Evolutionary conservation across 2,797 vertebrate species (phyloP).

Genomic region (Leptatherina wallacei): DNA sequence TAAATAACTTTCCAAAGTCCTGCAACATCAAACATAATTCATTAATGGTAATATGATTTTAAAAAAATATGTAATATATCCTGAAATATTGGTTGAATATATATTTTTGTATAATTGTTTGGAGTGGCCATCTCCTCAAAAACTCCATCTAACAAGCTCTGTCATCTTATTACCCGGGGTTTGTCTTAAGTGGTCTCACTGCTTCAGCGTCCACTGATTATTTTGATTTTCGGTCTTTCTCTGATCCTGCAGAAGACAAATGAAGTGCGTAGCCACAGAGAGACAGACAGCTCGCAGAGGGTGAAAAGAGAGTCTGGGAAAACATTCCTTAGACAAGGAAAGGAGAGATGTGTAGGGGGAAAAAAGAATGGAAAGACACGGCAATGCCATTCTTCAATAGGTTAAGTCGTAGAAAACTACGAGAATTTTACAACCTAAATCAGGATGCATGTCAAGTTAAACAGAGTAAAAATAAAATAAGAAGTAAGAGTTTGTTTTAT

Average conservation of each 20-base stretch:
- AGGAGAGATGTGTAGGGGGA: conserved; percentile 32
- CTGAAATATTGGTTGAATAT: conserved; percentile 9
- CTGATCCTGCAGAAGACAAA: conserved; percentile 81
- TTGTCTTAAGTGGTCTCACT: conserved; percentile 50
- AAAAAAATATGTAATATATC: conserved; percentile 5
- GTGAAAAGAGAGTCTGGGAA: conserved; percentile 79
- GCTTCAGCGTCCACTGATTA: conserved; percentile 75
- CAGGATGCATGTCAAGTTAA: conserved; percentile 3
- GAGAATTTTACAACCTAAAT: conserved; percentile 12
- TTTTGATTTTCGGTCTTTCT: conserved; percentile 77
- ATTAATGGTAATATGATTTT: neutral
- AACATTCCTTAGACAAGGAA: conserved; percentile 74
- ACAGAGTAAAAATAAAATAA: conserved; percentile 7
- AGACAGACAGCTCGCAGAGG: conserved; percentile 74
- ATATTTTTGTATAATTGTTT: conserved; percentile 15
- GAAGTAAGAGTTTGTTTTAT: neutral
- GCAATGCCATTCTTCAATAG: conserved; percentile 40
- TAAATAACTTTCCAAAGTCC: neutral
- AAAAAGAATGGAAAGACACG: conserved; percentile 52
- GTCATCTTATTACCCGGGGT: conserved; percentile 74
- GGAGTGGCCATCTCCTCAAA: conserved; percentile 20
- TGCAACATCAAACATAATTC: neutral
- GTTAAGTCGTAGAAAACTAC: conserved; percentile 32
- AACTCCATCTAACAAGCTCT: conserved; percentile 42
- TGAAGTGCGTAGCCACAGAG: conserved; percentile 81